Evolutionary conservation across 2,113 vertebrate genomes (phyloP).

Genomic region (Ciconia maguari): DNA sequence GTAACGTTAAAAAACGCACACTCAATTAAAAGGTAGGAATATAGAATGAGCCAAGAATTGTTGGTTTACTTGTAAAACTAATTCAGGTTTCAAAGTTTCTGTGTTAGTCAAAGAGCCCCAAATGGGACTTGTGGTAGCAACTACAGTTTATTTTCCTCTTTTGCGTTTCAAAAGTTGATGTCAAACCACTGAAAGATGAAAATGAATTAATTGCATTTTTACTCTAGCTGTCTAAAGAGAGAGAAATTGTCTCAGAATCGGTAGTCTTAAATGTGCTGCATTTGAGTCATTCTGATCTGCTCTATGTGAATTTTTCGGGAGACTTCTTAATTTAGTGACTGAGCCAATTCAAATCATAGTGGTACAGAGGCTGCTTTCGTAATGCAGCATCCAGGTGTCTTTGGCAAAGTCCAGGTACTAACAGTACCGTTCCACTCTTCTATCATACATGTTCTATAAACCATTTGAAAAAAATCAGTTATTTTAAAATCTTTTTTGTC

Average conservation of each 20-base stretch:
- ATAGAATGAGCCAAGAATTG: fast-evolving
- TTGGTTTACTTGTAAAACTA: neutral
- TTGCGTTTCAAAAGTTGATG: neutral
- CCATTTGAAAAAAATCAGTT: neutral
- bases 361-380: neutral
- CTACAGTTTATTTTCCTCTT: neutral
- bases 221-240: neutral
- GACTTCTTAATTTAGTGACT: neutral
- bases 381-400: neutral
- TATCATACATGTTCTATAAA: neutral
- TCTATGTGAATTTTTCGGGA: neutral
- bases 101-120: neutral
- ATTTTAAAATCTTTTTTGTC: neutral
- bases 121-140: neutral
- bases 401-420: neutral
- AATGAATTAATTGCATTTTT: neutral
- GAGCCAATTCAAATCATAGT: neutral
- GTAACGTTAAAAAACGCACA: neutral
- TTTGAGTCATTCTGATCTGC: neutral
- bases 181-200: neutral
- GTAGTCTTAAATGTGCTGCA: neutral
- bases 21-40: neutral
- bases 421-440: neutral
- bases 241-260: neutral
- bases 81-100: neutral